These are phyloP conservation scores for Nudaria mundana DNA, from an alignment of 2,888 invertebrate species.

Conservation along the genomic window DNA sequence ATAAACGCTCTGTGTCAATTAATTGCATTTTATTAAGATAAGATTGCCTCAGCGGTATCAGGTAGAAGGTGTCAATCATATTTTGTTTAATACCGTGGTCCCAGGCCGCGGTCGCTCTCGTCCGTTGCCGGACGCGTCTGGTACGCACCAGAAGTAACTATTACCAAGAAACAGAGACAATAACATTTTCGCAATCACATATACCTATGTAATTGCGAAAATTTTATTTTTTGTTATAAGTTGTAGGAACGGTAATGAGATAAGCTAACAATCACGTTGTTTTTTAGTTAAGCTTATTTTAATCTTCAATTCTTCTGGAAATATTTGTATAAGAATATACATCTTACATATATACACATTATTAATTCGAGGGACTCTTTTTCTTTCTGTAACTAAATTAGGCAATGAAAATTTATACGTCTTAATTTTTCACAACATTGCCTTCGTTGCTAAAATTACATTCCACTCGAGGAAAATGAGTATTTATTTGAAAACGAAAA, in stretches of 20 bases:
- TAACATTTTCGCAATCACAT: no score
- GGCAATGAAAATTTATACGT: slow-evolving; percentile 5
- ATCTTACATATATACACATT: slow-evolving; percentile 1
- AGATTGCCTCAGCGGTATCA: no score
- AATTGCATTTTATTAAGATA: no score
- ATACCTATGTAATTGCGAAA: no score
- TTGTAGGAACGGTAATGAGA: background rate
- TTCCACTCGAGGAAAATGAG: background rate
- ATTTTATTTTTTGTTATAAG: background rate
- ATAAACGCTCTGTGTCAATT: no score
- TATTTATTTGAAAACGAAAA: background rate
- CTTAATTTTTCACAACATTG: slow-evolving; percentile 6
- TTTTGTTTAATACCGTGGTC: no score
- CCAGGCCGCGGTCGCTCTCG: no score
- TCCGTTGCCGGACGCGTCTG: no score
- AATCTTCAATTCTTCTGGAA: background rate
- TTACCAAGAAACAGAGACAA: no score
- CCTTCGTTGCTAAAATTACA: background rate
- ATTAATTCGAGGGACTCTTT: slow-evolving; percentile 6
- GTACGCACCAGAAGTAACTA: no score
- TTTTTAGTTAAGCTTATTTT: background rate
- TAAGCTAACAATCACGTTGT: background rate
- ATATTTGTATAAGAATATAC: slow-evolving; percentile 2
- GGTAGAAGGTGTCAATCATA: no score
- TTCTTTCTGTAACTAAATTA: slow-evolving; percentile 5